Evolutionary conservation across 1,140 invertebrate species (phyloP), one percentile per base, ranked within the genome.

Genomic region (Cryptotermes secundus): DNA sequence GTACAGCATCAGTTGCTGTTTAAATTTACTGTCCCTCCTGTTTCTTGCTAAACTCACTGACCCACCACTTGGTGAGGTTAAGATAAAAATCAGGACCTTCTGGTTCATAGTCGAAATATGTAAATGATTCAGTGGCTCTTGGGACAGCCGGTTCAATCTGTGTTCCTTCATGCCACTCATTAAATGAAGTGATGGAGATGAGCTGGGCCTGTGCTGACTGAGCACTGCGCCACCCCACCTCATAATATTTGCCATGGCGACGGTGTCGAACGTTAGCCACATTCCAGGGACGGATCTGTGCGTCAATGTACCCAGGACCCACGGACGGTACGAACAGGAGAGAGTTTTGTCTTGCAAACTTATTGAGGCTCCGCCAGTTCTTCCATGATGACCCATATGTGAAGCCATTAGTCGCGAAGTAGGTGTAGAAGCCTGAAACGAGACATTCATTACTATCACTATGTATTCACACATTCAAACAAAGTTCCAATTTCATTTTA

Each of bases 351-450:
- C 89, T 86, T 0, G 92, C 92, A 87, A 91, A 93, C 72, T 92
- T 91, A 83, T 90, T 90, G 22, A 93, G 87, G 87, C 89, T 90
- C 80, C 89, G 90, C 92, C 92, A 93, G 88, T 93, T 93, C 87
- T 93, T 93, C 92, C 92, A 93, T 16, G 92, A 91, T 84, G 92
- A 93, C 24, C 92, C 92, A 86, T 91, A 93, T 85, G 91, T 92
- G 79, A 92, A 92, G 4, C 92, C 92, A 88, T 93, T 93, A 38
- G 90, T 90, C 1, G 92, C 91, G 86, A 92, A 90, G 82, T 93
- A 93, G n/a, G 92, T 93, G 85, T 93, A 93, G 86, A 93, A 93
- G 16, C 92, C 87, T 88, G 82, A 36, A 86, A 86, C 53, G 24
- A 59, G 53, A 1, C 53, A 59, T 4, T 59, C n/a, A n/a, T n/a